These are phyloP conservation scores for Cecidostiba fungosa DNA, from an alignment of 2,888 invertebrate genomes.

Conservation along the genomic window DNA sequence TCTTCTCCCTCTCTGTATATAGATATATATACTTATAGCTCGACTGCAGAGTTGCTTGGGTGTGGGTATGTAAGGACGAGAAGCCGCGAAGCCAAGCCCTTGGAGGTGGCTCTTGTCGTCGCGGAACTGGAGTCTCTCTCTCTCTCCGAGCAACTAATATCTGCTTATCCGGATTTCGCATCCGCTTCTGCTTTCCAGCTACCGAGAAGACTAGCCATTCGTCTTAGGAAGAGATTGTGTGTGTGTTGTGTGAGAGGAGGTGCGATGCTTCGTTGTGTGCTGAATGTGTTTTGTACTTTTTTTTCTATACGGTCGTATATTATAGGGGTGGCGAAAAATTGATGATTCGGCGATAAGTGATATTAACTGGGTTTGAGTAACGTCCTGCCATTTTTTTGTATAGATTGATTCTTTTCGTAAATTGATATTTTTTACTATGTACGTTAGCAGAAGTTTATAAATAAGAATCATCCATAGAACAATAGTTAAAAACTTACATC, in stretches of 20 bases:
- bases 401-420: no score
- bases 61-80: slow-evolving; percentile 58
- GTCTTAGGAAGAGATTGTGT: slow-evolving; percentile 11
- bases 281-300: neutral
- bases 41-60: neutral
- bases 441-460: no score
- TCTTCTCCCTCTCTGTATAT: neutral
- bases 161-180: slow-evolving; percentile 76
- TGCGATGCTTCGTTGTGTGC: slow-evolving; percentile 7
- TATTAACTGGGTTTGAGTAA: neutral
- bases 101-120: slow-evolving; percentile 32
- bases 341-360: neutral
- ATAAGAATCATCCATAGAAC: no score
- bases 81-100: slow-evolving; percentile 73
- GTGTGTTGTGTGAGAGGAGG: neutral
- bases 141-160: slow-evolving; percentile 73
- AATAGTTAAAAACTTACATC: no score
- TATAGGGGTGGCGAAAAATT: neutral
- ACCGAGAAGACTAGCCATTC: slow-evolving; percentile 51
- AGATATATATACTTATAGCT: neutral
- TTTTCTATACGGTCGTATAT: neutral
- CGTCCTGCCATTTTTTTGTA: no score
- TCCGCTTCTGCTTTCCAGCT: slow-evolving; percentile 64
- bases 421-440: no score
- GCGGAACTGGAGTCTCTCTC: slow-evolving; percentile 65